phyloP scores from a whole-genome alignment of 2,888 invertebrate species.

The Antheraea assamensis region DNA sequence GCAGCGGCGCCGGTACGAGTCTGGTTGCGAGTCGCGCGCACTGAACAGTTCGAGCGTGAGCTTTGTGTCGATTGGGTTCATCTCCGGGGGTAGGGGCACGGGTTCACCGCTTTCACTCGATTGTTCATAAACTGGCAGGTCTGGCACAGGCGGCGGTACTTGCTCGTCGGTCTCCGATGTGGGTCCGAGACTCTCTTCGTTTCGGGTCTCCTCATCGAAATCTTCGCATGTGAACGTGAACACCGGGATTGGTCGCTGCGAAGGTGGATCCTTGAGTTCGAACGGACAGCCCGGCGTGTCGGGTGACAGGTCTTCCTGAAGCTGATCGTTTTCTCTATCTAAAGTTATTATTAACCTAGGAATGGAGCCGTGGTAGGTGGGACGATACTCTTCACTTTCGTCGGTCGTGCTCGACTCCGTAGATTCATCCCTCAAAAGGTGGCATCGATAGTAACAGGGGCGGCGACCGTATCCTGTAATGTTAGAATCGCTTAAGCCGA shows the following conservation, averaged over 20 bases:
- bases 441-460: conserved; percentile 57
- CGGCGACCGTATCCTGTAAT: conserved; percentile 71
- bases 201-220: conserved; percentile 57
- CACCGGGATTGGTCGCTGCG: conserved; percentile 62
- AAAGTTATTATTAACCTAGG: conserved; percentile 72
- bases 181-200: conserved; percentile 22
- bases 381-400: conserved; percentile 64
- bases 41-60: conserved; percentile 67
- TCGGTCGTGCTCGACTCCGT: conserved; percentile 70
- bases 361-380: conserved; percentile 66
- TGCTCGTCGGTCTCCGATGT: conserved; percentile 43
- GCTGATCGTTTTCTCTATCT: conserved; percentile 67
- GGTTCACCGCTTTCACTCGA: conserved; percentile 62
- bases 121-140: conserved; percentile 54
- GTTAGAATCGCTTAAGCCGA: conserved; percentile 40
- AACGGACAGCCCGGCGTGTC: conserved; percentile 68
- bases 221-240: conserved; percentile 77
- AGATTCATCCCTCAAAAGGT: conserved; percentile 60
- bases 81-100: conserved; percentile 64
- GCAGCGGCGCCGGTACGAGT: conserved; percentile 57
- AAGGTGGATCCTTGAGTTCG: conserved; percentile 50
- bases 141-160: conserved; percentile 51
- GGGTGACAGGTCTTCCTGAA: conserved; percentile 66
- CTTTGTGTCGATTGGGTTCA: conserved; percentile 70
- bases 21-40: conserved; percentile 45